Base-by-base conservation (phyloP, 2,113 vertebrate genomes). In the Dasypus novemcinctus region DNA sequence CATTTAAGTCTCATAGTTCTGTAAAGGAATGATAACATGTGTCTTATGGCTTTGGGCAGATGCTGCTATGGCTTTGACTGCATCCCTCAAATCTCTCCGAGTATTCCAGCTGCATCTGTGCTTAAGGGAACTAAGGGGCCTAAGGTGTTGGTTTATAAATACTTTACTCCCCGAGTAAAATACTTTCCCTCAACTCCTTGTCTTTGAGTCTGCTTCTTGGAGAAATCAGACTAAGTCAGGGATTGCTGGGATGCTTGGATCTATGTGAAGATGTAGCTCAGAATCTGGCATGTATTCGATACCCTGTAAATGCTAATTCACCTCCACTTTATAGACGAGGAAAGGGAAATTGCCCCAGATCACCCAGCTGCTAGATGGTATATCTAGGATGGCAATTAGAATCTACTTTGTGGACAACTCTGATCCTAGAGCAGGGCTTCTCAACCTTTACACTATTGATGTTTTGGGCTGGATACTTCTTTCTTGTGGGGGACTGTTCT, bases 261-360 rank as follows among this genome's bases (percentile, higher is more conserved):
- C 41, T 38, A 11, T 27, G 25, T 27, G 7, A 43, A 63, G 81
- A 63, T 14, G 7, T 17, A 36, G 49, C 81, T 75, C n/a, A 13
- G 57, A 74, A 33, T 12, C n/a, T 12, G 52, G 4, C 0, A 0
- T 57, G 54, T 2, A 14, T 57, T 57, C 3, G 20, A 20, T 23
- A 11, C 2, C 18, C 43, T 66, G 21, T 23, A 54, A 79, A 72
- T 11, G 38, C 7, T 1, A 29, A 18, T 0, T 1, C 8, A 31
- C 61, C 63, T 85, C 27, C 68, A 31, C 20, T n/a, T n/a, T 41
- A 52, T 6, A 59, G 31, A 21, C 0, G 72, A 68, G 49, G 17
- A 54, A 7, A 6, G 20, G 9, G 9, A 8, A 9, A 13, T 74
- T 43, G 31, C 66, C 25, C 63, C 71, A 38, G 21, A 7, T 64